These are phyloP conservation scores for Microtus pennsylvanicus DNA, from an alignment of 2,113 vertebrate genomes.

Conservation along the genomic window DNA sequence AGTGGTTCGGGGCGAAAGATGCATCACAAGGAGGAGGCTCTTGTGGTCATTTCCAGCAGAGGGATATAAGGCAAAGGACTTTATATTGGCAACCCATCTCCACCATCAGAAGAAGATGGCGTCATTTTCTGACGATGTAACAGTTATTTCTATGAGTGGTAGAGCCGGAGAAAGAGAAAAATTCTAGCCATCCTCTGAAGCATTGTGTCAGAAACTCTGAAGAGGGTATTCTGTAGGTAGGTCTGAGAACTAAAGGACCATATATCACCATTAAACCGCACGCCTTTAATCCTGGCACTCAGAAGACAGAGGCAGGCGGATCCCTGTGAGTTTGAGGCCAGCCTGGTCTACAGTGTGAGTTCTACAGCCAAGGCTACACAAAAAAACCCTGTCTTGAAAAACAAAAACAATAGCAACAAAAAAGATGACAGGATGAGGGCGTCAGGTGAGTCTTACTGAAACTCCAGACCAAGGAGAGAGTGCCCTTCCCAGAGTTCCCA, in stretches of 20 bases:
- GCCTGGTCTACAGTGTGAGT: not conserved
- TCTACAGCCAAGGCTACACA: not conserved
- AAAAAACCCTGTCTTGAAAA: not conserved
- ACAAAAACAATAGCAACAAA: not conserved
- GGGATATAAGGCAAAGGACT: too few relatives aligned
- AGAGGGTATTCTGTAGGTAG: not conserved
- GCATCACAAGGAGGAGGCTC: not conserved
- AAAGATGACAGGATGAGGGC: not conserved
- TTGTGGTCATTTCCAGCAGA: not conserved
- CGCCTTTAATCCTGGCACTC: not conserved
- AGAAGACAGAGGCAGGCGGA: not conserved
- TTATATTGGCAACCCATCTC: too few relatives aligned
- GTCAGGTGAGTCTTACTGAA: slow-evolving; percentile 1
- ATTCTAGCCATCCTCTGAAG: not conserved
- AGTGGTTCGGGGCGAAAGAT: not conserved
- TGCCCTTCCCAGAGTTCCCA: not conserved
- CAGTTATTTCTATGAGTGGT: not conserved
- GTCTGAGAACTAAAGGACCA: slow-evolving; percentile 46
- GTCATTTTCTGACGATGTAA: not conserved
- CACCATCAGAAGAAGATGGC: fast-evolving
- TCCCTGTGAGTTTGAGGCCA: not conserved
- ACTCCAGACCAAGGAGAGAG: not conserved
- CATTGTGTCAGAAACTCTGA: not conserved
- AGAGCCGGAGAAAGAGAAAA: not conserved
- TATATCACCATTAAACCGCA: not conserved